A percentile compares a stretch with the other conserved stretches of the same genome.
phyloP scores from a whole-genome alignment of 35 echinoderm and acorn worm genomes.

The Apostichopus japonicus region DNA sequence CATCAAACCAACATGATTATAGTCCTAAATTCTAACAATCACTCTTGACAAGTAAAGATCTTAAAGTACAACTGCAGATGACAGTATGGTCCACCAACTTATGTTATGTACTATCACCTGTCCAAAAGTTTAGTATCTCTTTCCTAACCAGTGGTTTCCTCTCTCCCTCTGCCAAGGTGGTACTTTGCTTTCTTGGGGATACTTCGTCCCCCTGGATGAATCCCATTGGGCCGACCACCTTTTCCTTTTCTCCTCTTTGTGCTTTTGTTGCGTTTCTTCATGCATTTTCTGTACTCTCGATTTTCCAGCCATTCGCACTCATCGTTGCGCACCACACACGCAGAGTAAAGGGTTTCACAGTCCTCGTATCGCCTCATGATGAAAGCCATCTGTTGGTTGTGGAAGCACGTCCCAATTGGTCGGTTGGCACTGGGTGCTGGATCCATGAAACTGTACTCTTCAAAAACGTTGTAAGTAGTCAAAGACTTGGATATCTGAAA shows the following conservation, averaged over 20 bases:
- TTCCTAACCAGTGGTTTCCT: neutral
- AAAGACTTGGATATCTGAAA: conserved; percentile 5
- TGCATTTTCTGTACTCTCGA: conserved; percentile 31
- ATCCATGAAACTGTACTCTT: conserved; percentile 35
- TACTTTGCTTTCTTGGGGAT: neutral
- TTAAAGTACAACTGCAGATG: no score
- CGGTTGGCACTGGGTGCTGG: neutral
- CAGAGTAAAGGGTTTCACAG: conserved; percentile 46
- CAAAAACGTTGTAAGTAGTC: neutral
- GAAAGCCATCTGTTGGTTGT: conserved; percentile 38
- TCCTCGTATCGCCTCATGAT: conserved; percentile 3
- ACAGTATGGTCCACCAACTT: no score
- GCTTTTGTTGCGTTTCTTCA: conserved; percentile 34
- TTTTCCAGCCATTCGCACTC: conserved; percentile 8
- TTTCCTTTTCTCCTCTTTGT: neutral
- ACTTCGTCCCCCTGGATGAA: neutral
- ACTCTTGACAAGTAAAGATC: no score
- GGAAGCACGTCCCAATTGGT: conserved; percentile 27
- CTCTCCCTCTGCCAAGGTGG: neutral
- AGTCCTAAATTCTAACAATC: no score
- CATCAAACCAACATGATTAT: no score
- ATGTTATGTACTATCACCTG: no score
- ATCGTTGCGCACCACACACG: conserved; percentile 12
- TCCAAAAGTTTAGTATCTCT: no score
- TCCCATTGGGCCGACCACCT: neutral